Conservation (phyloP, 2,888 invertebrate species). For the Eupithecia insigniata region DNA sequence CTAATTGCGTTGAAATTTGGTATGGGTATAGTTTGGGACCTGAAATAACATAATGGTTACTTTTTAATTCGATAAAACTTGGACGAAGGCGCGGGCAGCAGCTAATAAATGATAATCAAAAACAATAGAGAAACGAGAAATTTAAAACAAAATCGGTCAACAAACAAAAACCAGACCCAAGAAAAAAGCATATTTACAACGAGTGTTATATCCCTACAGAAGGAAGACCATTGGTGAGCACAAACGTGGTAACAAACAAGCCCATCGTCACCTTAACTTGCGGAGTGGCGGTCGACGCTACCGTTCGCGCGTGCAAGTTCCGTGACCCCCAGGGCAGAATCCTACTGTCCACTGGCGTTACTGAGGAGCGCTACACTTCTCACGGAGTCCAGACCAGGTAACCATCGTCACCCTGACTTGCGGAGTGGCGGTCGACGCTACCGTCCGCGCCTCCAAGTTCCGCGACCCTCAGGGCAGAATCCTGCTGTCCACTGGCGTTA, state of each 20-base stretch:
- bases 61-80: no score
- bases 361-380: conserved; percentile 62
- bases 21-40: no score
- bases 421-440: conserved; percentile 50
- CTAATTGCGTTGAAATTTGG: no score
- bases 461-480: conserved; percentile 60
- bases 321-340: conserved; percentile 61
- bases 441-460: conserved; percentile 66
- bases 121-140: background rate
- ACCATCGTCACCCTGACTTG: conserved; percentile 59
- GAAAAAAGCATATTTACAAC: background rate
- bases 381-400: conserved; percentile 57
- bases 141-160: no score
- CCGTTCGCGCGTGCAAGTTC: conserved; percentile 66
- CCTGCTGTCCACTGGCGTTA: conserved; percentile 63
- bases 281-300: conserved; percentile 50
- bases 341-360: conserved; percentile 63
- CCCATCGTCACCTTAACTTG: conserved; percentile 62
- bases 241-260: conserved; percentile 50
- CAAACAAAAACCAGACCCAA: background rate
- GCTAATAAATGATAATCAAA: no score
- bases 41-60: no score
- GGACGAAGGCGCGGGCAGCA: no score
- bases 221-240: conserved; percentile 54
- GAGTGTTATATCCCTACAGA: conserved; percentile 47